phyloP scores from a whole-genome alignment of 2,888 invertebrate genomes.

The Oscheius onirici region DNA sequence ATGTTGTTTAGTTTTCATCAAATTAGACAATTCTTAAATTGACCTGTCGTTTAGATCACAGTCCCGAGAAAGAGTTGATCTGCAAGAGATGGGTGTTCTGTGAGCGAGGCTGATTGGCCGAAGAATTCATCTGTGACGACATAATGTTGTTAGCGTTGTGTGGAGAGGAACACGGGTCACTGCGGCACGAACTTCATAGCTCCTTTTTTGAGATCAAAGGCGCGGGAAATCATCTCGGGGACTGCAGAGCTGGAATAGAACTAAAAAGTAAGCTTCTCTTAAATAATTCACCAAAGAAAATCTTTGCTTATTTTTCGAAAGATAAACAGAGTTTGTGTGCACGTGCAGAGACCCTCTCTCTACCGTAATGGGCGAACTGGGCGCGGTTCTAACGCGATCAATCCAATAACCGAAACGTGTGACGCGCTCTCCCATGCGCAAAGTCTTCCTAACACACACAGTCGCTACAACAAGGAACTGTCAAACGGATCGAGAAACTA shows the following conservation, averaged over 20 bases:
- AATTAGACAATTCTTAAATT: neutral
- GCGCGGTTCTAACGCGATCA: constrained; percentile 32
- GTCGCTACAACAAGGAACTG: constrained; percentile 25
- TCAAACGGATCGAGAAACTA: neutral
- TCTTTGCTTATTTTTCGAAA: too few relatives aligned
- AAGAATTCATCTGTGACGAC: constrained; percentile 29
- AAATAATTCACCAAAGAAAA: too few relatives aligned
- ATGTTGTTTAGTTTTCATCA: too few relatives aligned
- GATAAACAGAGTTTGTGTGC: neutral
- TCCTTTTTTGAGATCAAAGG: neutral
- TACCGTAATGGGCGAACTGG: constrained; percentile 29
- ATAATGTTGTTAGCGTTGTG: constrained; percentile 28
- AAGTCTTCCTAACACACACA: neutral
- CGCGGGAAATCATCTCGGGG: neutral
- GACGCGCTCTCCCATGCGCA: constrained; percentile 15
- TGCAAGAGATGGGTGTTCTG: constrained; percentile 9
- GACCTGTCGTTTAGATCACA: neutral
- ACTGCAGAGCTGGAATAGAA: neutral
- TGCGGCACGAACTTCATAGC: neutral
- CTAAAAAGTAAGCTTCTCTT: too few relatives aligned
- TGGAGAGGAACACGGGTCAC: constrained; percentile 16
- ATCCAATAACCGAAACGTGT: constrained; percentile 30
- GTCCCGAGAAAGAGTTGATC: too few relatives aligned
- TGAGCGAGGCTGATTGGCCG: constrained; percentile 29
- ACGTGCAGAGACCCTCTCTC: constrained; percentile 10